phyloP scores from a whole-genome alignment of 1,140 invertebrate species.

The Cephus cinctus region DNA sequence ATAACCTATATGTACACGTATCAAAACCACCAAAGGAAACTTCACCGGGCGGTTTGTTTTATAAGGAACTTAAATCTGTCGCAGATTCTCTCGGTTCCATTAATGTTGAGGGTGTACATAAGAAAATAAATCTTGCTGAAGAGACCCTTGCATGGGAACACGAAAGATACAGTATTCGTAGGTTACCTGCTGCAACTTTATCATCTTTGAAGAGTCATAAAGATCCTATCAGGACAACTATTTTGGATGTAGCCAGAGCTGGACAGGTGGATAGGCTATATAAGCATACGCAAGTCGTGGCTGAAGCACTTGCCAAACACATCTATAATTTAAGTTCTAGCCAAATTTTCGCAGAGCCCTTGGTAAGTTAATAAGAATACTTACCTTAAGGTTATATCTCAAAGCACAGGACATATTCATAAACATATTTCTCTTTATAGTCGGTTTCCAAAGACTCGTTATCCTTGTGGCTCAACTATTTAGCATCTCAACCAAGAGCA shows the following conservation, averaged over 20 bases:
- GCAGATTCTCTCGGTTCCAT: slow-evolving; percentile 55
- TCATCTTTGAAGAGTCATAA: slow-evolving; percentile 73
- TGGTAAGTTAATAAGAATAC: slow-evolving; percentile 56
- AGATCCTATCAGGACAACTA: slow-evolving; percentile 61
- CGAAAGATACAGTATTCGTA: slow-evolving; percentile 90
- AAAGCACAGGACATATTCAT: slow-evolving; percentile 8
- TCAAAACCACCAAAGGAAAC: slow-evolving; percentile 94
- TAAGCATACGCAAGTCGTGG: slow-evolving; percentile 74
- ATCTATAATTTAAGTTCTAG: slow-evolving; percentile 79
- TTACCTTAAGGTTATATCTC: neutral
- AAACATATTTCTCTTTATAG: slow-evolving; percentile 52
- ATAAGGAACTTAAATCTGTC: slow-evolving; percentile 65
- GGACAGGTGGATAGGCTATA: slow-evolving; percentile 64
- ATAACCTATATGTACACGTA: slow-evolving; percentile 83
- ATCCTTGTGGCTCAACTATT: slow-evolving; percentile 71
- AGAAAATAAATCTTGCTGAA: slow-evolving; percentile 97
- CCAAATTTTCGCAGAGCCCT: slow-evolving; percentile 67
- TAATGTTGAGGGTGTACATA: slow-evolving; percentile 81
- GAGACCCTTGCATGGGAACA: slow-evolving; percentile 95
- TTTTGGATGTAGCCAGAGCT: slow-evolving; percentile 63
- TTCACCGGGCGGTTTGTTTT: slow-evolving; percentile 70
- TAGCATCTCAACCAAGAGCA: slow-evolving; percentile 71
- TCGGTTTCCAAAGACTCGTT: slow-evolving; percentile 70
- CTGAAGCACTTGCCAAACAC: slow-evolving; percentile 80
- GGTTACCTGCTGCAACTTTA: slow-evolving; percentile 88